A percentile compares a stretch with the other conserved stretches of the same genome.
Evolutionary conservation across 1,140 invertebrate species (phyloP).

Genomic region (Zaprionus africanus): DNA sequence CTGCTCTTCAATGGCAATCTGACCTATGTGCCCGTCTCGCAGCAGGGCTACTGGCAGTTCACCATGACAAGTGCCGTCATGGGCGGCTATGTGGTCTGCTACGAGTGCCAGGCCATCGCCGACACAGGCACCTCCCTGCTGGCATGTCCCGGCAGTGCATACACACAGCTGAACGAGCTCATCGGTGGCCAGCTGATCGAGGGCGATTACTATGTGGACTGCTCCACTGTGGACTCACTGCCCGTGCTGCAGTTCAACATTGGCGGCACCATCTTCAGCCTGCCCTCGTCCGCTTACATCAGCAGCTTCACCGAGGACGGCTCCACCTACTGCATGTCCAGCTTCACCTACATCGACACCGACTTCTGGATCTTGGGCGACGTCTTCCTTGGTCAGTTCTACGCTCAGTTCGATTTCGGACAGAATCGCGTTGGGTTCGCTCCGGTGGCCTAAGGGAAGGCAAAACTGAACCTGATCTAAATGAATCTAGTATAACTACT

Average conservation of each 20-base stretch:
- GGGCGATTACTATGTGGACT: constrained; percentile 60
- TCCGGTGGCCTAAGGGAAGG: constrained; percentile 83
- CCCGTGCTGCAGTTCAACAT: constrained; percentile 62
- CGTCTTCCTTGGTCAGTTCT: constrained; percentile 89
- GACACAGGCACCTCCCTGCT: constrained; percentile 92
- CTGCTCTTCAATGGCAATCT: constrained; percentile 62
- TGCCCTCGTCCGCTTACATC: constrained; percentile 61
- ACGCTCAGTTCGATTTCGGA: constrained; percentile 89
- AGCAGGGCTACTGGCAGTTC: constrained; percentile 83
- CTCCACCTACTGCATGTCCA: constrained; percentile 91
- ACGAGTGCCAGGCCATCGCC: constrained; percentile 88
- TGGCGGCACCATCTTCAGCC: constrained; percentile 55
- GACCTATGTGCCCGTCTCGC: constrained; percentile 72
- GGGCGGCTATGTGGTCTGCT: constrained; percentile 73
- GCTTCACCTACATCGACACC: constrained; percentile 88
- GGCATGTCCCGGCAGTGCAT: constrained; percentile 86
- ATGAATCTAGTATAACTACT: constrained; percentile 45
- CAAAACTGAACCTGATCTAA: constrained; percentile 79
- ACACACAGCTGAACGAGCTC: constrained; percentile 42
- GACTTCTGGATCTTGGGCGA: constrained; percentile 87
- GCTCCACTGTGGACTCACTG: constrained; percentile 44
- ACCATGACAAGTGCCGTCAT: constrained; percentile 55
- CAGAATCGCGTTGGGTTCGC: constrained; percentile 88
- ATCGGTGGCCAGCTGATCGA: constrained; percentile 48
- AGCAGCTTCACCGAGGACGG: constrained; percentile 87